Evolutionary conservation across 1,140 invertebrate genomes (phyloP), one percentile per base, ranked within the genome.

Genomic region (Lanistes nyassanus): DNA sequence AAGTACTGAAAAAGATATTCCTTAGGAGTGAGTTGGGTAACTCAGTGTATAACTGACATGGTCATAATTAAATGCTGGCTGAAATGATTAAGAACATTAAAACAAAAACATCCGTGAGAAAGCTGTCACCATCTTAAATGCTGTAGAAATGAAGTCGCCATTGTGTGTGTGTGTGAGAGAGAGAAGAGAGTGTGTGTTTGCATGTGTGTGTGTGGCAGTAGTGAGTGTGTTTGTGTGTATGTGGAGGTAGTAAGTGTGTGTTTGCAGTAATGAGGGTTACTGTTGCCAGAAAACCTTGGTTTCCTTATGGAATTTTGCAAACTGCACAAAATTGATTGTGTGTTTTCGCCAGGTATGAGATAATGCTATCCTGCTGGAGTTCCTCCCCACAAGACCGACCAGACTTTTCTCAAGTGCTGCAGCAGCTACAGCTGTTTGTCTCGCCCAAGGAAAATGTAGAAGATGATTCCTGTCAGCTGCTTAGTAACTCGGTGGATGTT

Each of bases 341-440:
- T 47, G 42, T 47, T 9, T 47, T 47, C 9, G 42, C 36, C 66
- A 88, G 86, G 53, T 97, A 96, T 86, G 90, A 93, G 74, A 88
- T 98, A 42, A 99, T 99, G 97, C 91, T 93, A 75, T 90, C 91
- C 42, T 98, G 96, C 83, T 99, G 97, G 97, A 92, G 93, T 79
- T 93, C 94, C 82, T 92, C 94, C 80, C 91, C 94, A 1, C 88
- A 90, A 16, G 89, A 90, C 36, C 90, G 97, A 62, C 97, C 97
- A 23, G 93, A 93, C 74, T 98, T 98, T 90, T 90, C 95, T 13
- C 77, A 82, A 53, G 70, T 87, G 31, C 56, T 76, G 1, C 58
- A 79, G 13, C 79, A 82, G 55, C 79, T 88, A 21, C 75, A 77
- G 51, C 75, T 62, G 34, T 85, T 82, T 56, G 74, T 78, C 3